Evolutionary conservation across 53 echinoderm and acorn worm genomes (phyloP).

Genomic region (Pentamera pediparva): DNA sequence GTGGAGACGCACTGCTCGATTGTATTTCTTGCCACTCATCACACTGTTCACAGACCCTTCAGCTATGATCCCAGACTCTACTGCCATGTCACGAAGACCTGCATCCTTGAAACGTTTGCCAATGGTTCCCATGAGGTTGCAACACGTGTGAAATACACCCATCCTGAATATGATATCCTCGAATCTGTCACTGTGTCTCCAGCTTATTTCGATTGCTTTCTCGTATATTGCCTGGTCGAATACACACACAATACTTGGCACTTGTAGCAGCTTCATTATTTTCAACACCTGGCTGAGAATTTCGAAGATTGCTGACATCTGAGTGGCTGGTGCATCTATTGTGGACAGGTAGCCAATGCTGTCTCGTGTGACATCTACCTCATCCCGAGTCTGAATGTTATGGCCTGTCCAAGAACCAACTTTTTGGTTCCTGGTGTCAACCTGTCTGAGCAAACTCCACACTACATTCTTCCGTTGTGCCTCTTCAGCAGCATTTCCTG

Average conservation of each 20-base stretch:
- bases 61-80: background rate
- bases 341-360: constrained; percentile 48
- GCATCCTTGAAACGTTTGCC: constrained; percentile 34
- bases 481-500: background rate
- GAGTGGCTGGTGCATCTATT: constrained; percentile 47
- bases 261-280: constrained; percentile 20
- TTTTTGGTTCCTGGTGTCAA: constrained; percentile 16
- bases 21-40: background rate
- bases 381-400: constrained; percentile 35
- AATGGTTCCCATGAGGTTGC: constrained; percentile 22
- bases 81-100: constrained; percentile 32
- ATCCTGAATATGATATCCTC: constrained; percentile 29
- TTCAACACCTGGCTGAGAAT: constrained; percentile 27
- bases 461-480: constrained; percentile 36
- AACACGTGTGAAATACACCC: constrained; percentile 53
- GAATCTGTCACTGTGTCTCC: constrained; percentile 39
- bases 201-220: constrained; percentile 39
- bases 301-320: constrained; percentile 46
- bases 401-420: constrained; percentile 45
- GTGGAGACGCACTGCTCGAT: no score
- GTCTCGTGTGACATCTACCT: constrained; percentile 24
- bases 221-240: constrained; percentile 55
- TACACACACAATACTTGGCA: constrained; percentile 20
- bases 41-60: background rate
- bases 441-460: constrained; percentile 18